These are phyloP conservation scores for Frankliniella intonsa DNA, from an alignment of 2,888 invertebrate species.

Conservation along the genomic window DNA sequence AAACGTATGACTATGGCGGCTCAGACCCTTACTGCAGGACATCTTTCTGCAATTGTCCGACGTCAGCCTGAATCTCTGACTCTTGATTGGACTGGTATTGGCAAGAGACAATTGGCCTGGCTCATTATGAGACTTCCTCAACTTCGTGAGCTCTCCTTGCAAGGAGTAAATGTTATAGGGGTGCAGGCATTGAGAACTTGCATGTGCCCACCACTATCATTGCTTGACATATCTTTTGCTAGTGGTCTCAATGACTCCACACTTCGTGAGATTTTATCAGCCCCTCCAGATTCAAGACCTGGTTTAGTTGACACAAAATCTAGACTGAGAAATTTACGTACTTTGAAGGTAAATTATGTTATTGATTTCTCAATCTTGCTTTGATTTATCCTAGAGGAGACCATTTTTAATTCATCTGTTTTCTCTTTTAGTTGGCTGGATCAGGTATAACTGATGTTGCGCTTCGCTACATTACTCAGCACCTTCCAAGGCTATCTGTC, in stretches of 20 bases:
- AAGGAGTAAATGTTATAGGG: constrained; percentile 67
- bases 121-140: constrained; percentile 80
- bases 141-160: constrained; percentile 72
- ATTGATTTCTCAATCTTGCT: background rate
- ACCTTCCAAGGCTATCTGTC: constrained; percentile 66
- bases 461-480: constrained; percentile 69
- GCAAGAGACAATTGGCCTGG: constrained; percentile 86
- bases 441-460: constrained; percentile 89
- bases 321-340: constrained; percentile 69
- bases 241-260: constrained; percentile 79
- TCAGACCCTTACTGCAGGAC: constrained; percentile 64
- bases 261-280: constrained; percentile 76
- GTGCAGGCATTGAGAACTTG: constrained; percentile 76
- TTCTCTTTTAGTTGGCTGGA: constrained; percentile 58
- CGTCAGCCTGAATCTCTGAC: constrained; percentile 81
- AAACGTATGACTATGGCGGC: constrained; percentile 76
- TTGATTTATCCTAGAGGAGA: background rate
- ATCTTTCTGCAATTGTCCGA: constrained; percentile 77
- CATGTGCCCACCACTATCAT: constrained; percentile 71
- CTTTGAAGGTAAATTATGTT: constrained; percentile 50
- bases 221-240: constrained; percentile 80
- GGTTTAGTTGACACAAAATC: constrained; percentile 68
- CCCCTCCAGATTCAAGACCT: constrained; percentile 80
- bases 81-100: constrained; percentile 84
- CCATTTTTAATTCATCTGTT: background rate